Evolutionary conservation across 2,888 invertebrate species (phyloP).

Genomic region (Agrochola lota): DNA sequence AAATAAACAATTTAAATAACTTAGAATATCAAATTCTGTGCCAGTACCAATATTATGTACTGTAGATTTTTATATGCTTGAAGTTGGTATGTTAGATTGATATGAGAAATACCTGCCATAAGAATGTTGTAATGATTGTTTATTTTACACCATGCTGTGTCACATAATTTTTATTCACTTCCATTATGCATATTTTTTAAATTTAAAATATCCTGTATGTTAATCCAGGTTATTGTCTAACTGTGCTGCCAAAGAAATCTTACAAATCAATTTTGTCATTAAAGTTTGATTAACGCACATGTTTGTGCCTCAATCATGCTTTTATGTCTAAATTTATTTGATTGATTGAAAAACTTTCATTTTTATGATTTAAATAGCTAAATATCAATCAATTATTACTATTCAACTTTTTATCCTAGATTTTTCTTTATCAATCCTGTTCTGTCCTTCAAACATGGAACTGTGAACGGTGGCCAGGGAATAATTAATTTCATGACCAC

Average conservation of each 20-base stretch:
- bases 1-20: not conserved
- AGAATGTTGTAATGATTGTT: not conserved
- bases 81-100: not conserved
- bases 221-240: not conserved
- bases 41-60: not conserved
- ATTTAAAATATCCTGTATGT: not conserved
- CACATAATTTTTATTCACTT: not conserved
- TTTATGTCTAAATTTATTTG: not conserved
- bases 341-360: not conserved
- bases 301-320: not conserved
- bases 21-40: not conserved
- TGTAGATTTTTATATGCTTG: not conserved
- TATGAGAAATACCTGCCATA: not conserved
- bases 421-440: not conserved
- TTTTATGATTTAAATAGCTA: not conserved
- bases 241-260: not conserved
- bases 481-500: slow-evolving; percentile 32
- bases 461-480: not conserved
- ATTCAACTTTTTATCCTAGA: not conserved
- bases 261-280: not conserved
- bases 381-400: not conserved
- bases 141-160: not conserved
- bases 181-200: not conserved
- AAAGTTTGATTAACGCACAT: not conserved
- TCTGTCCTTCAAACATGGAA: not conserved